Conservation (phyloP, 2,797 vertebrate genomes). For the Echeneis naucrates region DNA sequence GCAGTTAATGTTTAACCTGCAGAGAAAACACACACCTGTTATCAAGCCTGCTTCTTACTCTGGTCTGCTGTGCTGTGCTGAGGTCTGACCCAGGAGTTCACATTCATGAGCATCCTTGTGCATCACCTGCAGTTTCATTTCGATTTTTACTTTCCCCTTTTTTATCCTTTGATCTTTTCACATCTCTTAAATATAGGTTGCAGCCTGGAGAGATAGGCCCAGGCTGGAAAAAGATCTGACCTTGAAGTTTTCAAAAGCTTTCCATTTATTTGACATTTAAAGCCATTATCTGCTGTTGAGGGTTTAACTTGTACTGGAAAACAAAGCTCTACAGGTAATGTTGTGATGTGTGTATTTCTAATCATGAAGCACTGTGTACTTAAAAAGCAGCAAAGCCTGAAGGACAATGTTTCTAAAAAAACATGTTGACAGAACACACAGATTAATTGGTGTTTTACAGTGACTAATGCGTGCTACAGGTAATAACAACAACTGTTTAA, state of each 20-base stretch:
- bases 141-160: too few relatives aligned
- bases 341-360: background rate
- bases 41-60: slow-evolving; percentile 14
- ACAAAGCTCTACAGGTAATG: background rate
- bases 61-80: background rate
- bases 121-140: background rate
- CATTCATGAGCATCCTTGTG: background rate
- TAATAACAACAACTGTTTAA: background rate
- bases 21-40: background rate
- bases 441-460: background rate
- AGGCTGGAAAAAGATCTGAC: background rate
- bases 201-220: background rate
- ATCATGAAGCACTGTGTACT: background rate
- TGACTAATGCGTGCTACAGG: background rate
- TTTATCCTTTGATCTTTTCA: background rate
- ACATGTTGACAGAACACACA: background rate
- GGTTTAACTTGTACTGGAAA: background rate
- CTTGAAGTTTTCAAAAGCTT: background rate
- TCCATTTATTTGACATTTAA: background rate
- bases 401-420: background rate
- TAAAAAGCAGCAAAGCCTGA: background rate
- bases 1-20: slow-evolving; percentile 41
- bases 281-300: background rate
- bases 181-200: background rate
- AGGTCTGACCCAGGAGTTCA: too few relatives aligned